Evolutionary conservation across 2,797 vertebrate species (phyloP), one percentile per base, ranked within the genome.

Genomic region (Phoeniculus purpureus): DNA sequence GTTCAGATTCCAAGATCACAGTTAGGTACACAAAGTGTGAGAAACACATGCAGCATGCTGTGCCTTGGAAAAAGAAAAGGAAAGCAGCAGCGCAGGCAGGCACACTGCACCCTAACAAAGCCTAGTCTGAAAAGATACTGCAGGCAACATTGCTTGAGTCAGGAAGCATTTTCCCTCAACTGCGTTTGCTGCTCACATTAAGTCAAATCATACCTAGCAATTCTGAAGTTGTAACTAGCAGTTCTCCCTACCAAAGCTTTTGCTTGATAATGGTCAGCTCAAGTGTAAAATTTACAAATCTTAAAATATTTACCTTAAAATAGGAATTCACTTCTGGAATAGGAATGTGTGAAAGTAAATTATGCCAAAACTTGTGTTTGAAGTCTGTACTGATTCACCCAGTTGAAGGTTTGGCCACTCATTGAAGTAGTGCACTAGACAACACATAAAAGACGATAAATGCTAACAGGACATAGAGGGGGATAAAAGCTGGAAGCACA

Each of bases 401-500:
- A 83, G 55, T 55, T 72, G 81, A 87, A 75, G 37, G 31, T 81
- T 85, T 87, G 76, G 71, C 29, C 29, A 18, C 64, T 59, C 18
- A 7, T 26, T 86, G 58, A 67, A 87, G 67, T 6, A 79, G 31
- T 8, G 32, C 6, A 92, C 3, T 40, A 86, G 59, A 70, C 56
- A 93, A 43, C 2, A 17, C 43, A 87, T 40, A 87, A 85, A 76
- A 67, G 51, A 91, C 94, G 72, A 89, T 82, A 94, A 95, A 96
- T 89, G 65, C 40, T n/a, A 82, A 74, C 19, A 80, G 73, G 52
- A 64, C 40, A 73, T 21, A 31, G 5, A 62, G 85, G 66, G 37
- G 82, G 32, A 68, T 48, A 92, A 74, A 80, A 89, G n/a, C 67
- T 95, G 92, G 85, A 94, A 87, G 87, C 64, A 70, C 83, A 90